These are phyloP conservation scores for Anguilla anguilla DNA, from an alignment of 2,797 vertebrate species.

Conservation along the genomic window DNA sequence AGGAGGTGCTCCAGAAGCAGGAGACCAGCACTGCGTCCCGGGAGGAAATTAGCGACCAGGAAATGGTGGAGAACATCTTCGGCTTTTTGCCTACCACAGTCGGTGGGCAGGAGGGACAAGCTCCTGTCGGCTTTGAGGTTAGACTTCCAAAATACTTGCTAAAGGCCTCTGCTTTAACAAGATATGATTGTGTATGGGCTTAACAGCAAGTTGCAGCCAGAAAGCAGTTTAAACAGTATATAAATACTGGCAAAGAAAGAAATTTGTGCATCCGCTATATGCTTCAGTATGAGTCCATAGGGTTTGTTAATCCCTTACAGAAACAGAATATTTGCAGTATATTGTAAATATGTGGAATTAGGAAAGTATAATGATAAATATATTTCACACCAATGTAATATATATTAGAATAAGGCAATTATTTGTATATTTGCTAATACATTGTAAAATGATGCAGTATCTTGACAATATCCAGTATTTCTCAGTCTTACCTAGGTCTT, in stretches of 20 bases:
- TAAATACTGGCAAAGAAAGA: not conserved
- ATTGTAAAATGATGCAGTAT: too few species aligned
- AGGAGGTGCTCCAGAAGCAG: constrained; percentile 69
- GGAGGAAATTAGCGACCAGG: constrained; percentile 73
- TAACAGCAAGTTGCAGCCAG: not conserved
- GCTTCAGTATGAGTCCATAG: not conserved
- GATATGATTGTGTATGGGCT: not conserved
- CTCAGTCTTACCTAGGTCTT: too few species aligned
- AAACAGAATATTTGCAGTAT: too few species aligned
- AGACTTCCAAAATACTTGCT: constrained; percentile 12
- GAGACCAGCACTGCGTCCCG: constrained; percentile 60
- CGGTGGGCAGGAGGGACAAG: constrained; percentile 79
- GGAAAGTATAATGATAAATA: too few species aligned
- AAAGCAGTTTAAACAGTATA: too few species aligned
- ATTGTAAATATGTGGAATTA: too few species aligned
- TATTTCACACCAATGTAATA: too few species aligned
- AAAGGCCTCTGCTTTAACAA: not conserved
- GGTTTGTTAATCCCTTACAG: not conserved
- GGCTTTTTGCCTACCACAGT: constrained; percentile 84
- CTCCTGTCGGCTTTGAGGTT: constrained; percentile 82
- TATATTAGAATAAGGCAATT: too few species aligned
- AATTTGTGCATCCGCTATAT: not conserved
- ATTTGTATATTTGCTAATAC: too few species aligned
- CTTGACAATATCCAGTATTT: too few species aligned
- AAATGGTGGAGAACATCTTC: constrained; percentile 92